Evolutionary conservation across 2,797 vertebrate genomes (phyloP), one percentile per base, ranked within the genome.

Genomic region (Moxostoma hubbsi): DNA sequence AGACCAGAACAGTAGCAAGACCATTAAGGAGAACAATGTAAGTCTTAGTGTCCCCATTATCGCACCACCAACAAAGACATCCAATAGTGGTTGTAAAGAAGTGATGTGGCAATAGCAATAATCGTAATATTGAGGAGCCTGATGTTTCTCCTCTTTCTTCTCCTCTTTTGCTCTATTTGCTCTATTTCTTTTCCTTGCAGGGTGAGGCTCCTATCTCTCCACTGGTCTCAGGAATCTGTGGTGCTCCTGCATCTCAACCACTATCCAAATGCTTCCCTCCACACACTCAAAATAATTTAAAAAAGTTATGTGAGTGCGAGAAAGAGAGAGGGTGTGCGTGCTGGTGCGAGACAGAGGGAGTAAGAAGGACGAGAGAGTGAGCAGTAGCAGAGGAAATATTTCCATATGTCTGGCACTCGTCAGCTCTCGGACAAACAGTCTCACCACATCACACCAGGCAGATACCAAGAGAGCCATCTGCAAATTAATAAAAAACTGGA

Each of bases 331-430:
- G 45, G 69, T 78, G 75, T 86, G 78, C 13, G 87, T 67, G 83
- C 73, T 75, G 18, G 86, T 83, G 73, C 69, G 65, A 81, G 77
- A 76, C 58, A 46, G 61, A 81, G 76, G 76, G 82, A 81, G 47
- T 73, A 80, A 84, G 73, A 64, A 69, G 51, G 16, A 75, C 77
- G 83, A 83, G 83, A 66, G 58, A 67, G 79, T 80, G 63, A 76
- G 63, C 76, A 82, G 88, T 86, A 88, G 88, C 18, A 6, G 63
- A 76, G 88, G 89, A 89, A 89, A 86, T 93, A 93, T 87, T 89
- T 93, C 95, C 95, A 93, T 91, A 93, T 95, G 95, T 94, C 90
- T 92, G 88, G 91, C 91, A 86, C 77, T 82, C 87, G 75, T 89
- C 87, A 80, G 57, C 73, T 76, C 75, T 67, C 46, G 86, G 86